Evolutionary conservation across 2,113 vertebrate species (phyloP).

Genomic region (Aramus guarauna): DNA sequence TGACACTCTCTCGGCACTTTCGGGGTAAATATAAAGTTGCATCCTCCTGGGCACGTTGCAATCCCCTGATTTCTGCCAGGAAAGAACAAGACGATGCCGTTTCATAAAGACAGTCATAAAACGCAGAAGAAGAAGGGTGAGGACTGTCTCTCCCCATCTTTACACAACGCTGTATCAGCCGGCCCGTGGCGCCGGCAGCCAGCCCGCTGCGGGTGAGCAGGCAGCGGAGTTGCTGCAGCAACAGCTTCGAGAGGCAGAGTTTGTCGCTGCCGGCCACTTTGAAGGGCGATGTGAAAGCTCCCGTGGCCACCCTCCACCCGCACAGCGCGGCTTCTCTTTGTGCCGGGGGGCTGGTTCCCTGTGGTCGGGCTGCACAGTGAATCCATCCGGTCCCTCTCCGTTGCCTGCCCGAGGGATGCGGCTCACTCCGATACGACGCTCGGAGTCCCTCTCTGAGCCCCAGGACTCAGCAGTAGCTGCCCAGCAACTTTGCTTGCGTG

Average conservation of each 20-base stretch:
- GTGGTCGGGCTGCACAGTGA: accelerated
- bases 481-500: not conserved
- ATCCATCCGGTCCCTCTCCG: not conserved
- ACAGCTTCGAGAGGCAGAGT: not conserved
- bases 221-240: not conserved
- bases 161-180: not conserved
- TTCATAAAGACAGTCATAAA: not conserved
- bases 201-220: accelerated
- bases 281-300: not conserved
- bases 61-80: not conserved
- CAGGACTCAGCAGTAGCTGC: not conserved
- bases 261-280: not conserved
- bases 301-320: not conserved
- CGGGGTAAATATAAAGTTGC: not conserved
- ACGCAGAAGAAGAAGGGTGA: not conserved
- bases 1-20: not conserved
- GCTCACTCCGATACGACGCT: not conserved
- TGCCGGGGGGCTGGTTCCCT: not conserved
- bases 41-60: accelerated
- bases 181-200: accelerated
- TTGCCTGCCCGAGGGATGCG: accelerated
- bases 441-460: not conserved
- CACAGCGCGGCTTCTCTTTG: not conserved
- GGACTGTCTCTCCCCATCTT: not conserved
- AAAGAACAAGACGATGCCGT: accelerated